Base-by-base conservation (phyloP, 2,888 invertebrate genomes). In the Busseola fusca region DNA sequence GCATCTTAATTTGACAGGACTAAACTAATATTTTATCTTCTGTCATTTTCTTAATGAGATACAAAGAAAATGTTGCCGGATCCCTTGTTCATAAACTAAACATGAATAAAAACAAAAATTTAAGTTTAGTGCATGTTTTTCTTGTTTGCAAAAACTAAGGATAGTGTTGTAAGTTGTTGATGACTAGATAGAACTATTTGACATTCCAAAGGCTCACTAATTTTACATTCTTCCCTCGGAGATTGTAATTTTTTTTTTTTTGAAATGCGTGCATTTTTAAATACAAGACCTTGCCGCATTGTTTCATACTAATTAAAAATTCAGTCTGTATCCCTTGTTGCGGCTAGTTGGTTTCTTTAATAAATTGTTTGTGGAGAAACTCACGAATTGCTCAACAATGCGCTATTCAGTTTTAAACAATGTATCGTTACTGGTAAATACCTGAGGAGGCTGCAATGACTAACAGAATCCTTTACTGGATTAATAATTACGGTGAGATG, bases 331-430 rank as follows among this genome's bases (percentile, higher is more conserved):
- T 64, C 64, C 64, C 75, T 34, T 58, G 54, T 74, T 62, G 58
- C 60, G 60, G 69, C 30, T 59, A 54, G 60, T 56, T 64, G 58
- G 42, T 37, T 62, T 9, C n/a, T 67, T 34, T 62, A 62, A 72
- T 64, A 67, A 67, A 45, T 52, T 56, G 62, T 64, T 37, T 60
- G 80, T 75, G 64, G n/a, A 64, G 80, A 60, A 70, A 72, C 40
- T 71, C 65, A 69, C 57, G 1, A 37, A 34, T 85, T 81, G 25
- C 74, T 34, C 6, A 74, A 85, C 84, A 83, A 75, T 81, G 54
- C 50, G 58, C 74, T 21, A 72, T 81, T 81, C 67, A 74, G 65
- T 60, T 70, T 64, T 6, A 71, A 74, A 84, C 85, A 83, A 84
- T 81, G 73, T 71, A 71, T 80, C 60, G 81, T 81, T 81, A 81